Evolutionary conservation across 2,113 vertebrate species (phyloP).

Genomic region (Oryctolagus cuniculus): mOryCun1.1 NC_091434.1:182390501-182391000

Average conservation of each 20-base stretch:
- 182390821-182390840: neutral
- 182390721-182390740: neutral
- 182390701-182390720: neutral
- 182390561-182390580: neutral
- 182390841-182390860: neutral
- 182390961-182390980: neutral
- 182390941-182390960: accelerated
- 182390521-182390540: constrained; percentile 54
- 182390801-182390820: neutral
- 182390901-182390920: accelerated
- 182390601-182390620: accelerated
- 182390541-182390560: neutral
- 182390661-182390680: neutral
- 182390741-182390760: neutral
- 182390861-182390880: neutral
- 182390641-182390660: neutral
- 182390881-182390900: neutral
- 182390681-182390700: constrained; percentile 65
- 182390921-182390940: neutral
- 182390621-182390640: accelerated
- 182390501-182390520: neutral
- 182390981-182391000: neutral
- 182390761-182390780: neutral
- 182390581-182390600: neutral
- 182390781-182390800: neutral